Evolutionary conservation across 2,888 invertebrate species (phyloP), one percentile per base, ranked within the genome.

Genomic region (Petrolisthes cinctipes): DNA sequence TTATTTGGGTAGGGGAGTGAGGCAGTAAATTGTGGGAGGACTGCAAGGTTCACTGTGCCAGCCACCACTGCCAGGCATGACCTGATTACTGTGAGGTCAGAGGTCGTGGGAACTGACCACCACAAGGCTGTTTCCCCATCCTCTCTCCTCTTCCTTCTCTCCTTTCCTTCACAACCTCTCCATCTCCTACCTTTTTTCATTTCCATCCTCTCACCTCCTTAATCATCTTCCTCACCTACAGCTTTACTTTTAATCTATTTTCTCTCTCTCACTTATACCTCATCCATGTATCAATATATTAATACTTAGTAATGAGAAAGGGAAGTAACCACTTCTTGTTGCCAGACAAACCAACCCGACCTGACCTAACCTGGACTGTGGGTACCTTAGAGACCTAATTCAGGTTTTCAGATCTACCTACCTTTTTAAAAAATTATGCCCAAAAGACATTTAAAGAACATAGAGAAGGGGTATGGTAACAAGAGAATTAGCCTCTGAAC

Each of bases 31-130:
- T 71, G 71, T 71, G 71, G 71, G 71, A 71, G 20, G 7, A 17
- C 20, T 71, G 71, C 14, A 17, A 20, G 71, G 71, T 71, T 71
- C 71, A 71, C 71, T 71, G 71, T 71, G 71, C 71, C 71, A 71
- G 20, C 71, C 61, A 61, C 11, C 61, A 17, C 61, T 17, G 9
- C 61, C 71, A n/a, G 71, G 71, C 20, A 20, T 71, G 71, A 53
- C 79, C n/a, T 37, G 76, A 51, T 76, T 76, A 76, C 37, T 14
- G 51, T 9, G 51, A n/a, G 56, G 79, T 79, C 79, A 79, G 7
- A 79, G 79, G 53, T 79, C 54, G 20, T 79, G 79, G 79, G 79
- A 79, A 79, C 54, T 79, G 79, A 79, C 79, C 79, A 79, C 79
- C 79, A 79, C 79, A 53, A 79, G 14, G 53, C 56, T 54, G 11